phyloP scores from a whole-genome alignment of 2,113 vertebrate species.

The Sinocyclocheilus grahami region DNA sequence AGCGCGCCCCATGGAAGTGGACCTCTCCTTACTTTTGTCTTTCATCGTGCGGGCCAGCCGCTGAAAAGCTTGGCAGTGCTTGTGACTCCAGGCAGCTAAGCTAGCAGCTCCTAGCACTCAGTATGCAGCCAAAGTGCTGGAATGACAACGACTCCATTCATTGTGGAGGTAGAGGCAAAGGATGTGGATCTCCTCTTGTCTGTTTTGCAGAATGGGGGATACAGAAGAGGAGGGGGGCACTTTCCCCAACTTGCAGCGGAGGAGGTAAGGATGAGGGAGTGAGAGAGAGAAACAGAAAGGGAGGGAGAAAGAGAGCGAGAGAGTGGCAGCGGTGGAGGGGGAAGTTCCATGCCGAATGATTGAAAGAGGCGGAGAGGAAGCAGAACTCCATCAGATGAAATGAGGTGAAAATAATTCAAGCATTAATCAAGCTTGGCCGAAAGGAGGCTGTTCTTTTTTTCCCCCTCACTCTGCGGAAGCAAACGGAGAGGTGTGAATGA shows the following conservation, averaged over 20 bases:
- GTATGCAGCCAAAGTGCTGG: conserved; percentile 79
- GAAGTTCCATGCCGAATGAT: conserved; percentile 78
- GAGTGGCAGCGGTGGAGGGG: conserved; percentile 45
- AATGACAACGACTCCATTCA: conserved; percentile 80
- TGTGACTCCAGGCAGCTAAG: conserved; percentile 71
- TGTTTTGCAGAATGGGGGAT: conserved; percentile 64
- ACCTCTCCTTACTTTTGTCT: conserved; percentile 60
- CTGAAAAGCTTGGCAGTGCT: conserved; percentile 47
- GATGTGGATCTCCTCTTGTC: conserved; percentile 77
- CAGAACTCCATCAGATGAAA: conserved; percentile 83
- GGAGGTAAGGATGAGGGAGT: conserved; percentile 54
- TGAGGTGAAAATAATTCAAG: conserved; percentile 86
- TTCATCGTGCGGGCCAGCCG: conserved; percentile 46
- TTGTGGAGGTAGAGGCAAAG: conserved; percentile 73
- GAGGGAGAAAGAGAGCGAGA: conserved; percentile 46
- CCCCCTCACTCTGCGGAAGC: conserved; percentile 66
- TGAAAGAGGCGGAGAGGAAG: conserved; percentile 82
- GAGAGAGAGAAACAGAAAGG: conserved; percentile 60
- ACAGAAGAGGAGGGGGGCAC: conserved; percentile 54
- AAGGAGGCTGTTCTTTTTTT: conserved; percentile 74
- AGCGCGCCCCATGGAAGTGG: conserved; percentile 49
- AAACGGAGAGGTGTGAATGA: conserved; percentile 80
- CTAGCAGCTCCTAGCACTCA: conserved; percentile 72
- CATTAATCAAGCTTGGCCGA: conserved; percentile 83
- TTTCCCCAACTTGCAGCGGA: conserved; percentile 56